Evolutionary conservation across 2,888 invertebrate species (phyloP).

Genomic region (Melinaea menophilus): DNA sequence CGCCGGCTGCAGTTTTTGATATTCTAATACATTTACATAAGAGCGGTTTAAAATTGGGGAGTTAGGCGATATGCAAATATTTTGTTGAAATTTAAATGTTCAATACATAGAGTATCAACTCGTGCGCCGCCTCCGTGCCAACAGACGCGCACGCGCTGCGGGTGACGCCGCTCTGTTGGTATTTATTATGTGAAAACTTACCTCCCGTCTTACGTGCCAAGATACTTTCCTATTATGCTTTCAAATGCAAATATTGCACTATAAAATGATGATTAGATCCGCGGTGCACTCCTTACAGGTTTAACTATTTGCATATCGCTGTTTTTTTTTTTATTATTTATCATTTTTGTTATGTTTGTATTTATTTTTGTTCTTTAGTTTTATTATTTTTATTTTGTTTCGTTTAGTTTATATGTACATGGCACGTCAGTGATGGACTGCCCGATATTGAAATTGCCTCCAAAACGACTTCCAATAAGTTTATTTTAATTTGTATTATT

Average conservation of each 20-base stretch:
- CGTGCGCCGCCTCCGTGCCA: conserved; percentile 45
- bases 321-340: conserved; percentile 53
- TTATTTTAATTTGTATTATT: conserved; percentile 73
- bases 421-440: conserved; percentile 44
- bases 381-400: conserved; percentile 63
- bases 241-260: conserved; percentile 65
- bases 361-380: conserved; percentile 74
- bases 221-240: conserved; percentile 58
- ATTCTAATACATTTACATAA: conserved; percentile 70
- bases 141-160: conserved; percentile 64
- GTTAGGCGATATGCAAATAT: conserved; percentile 78
- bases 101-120: conserved; percentile 39
- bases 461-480: conserved; percentile 73
- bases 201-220: conserved; percentile 53
- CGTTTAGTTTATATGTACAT: conserved; percentile 57
- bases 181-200: conserved; percentile 60
- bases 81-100: conserved; percentile 66
- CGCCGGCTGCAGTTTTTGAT: conserved; percentile 68
- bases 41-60: conserved; percentile 65
- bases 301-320: conserved; percentile 72
- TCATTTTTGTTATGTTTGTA: conserved; percentile 73
- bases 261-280: conserved; percentile 32
- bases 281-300: conserved; percentile 22
- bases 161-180: conserved; percentile 53
- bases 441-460: conserved; percentile 67